Percentiles rank a stretch among this genome's conserved stretches.
Conservation (phyloP, 2,113 vertebrate species). For the Noturus placidus region DNA sequence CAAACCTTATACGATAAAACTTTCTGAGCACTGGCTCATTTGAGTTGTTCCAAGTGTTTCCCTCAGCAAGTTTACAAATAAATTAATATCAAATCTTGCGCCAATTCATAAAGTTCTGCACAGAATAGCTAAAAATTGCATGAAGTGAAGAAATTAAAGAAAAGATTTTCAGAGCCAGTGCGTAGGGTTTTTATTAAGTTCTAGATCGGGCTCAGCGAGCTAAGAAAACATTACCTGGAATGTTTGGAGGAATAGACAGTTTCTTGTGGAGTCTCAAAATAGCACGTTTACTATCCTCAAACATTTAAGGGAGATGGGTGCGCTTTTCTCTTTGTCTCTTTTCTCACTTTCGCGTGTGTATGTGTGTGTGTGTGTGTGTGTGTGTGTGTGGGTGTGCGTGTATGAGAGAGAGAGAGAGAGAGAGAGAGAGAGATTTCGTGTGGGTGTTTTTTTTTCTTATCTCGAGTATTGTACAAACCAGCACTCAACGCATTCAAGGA, state of each 20-base stretch:
- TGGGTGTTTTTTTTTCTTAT: conserved; percentile 39
- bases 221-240: conserved; percentile 58
- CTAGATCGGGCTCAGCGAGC: conserved; percentile 49
- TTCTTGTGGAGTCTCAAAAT: conserved; percentile 56
- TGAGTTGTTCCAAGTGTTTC: conserved; percentile 48
- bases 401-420: not conserved
- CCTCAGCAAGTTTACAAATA: conserved; percentile 60
- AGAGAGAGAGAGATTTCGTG: not conserved
- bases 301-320: conserved; percentile 55
- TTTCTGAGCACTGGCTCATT: conserved; percentile 11
- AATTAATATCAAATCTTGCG: conserved; percentile 64
- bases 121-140: conserved; percentile 57
- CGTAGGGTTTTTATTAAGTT: conserved; percentile 34
- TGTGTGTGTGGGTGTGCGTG: conserved; percentile 22
- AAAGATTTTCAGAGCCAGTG: conserved; percentile 55
- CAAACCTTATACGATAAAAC: conserved; percentile 24
- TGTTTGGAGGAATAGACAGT: conserved; percentile 24
- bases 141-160: not conserved
- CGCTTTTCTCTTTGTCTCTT: conserved; percentile 48
- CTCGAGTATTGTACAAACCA: conserved; percentile 42
- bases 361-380: not conserved
- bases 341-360: not conserved
- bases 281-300: conserved; percentile 49
- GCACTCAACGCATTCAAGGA: conserved; percentile 41
- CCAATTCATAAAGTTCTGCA: conserved; percentile 66